Conservation (phyloP, 1,140 invertebrate genomes). For the Lucilia cuprina region DNA sequence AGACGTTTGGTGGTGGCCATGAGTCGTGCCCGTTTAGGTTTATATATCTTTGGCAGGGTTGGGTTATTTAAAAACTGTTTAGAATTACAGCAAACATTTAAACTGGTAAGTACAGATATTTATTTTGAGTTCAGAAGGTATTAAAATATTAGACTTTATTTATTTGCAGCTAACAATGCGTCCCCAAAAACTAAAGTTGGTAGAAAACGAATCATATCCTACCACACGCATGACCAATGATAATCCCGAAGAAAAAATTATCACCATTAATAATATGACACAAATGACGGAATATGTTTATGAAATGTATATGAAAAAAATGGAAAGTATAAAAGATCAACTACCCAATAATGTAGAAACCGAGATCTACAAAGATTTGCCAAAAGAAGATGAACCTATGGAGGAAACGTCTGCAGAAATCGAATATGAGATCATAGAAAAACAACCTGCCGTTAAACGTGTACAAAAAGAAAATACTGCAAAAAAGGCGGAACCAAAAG, state of each 20-base stretch:
- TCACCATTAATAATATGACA: conserved; percentile 82
- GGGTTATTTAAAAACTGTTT: conserved; percentile 95
- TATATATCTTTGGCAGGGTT: conserved; percentile 95
- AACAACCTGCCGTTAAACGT: conserved; percentile 48
- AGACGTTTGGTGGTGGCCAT: conserved; percentile 96
- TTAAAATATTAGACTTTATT: neutral
- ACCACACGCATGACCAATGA: conserved; percentile 67
- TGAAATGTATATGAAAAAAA: conserved; percentile 83
- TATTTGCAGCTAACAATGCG: conserved; percentile 67
- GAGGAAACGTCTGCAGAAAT: neutral
- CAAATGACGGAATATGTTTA: conserved; percentile 94
- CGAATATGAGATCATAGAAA: conserved; percentile 18
- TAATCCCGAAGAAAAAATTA: conserved; percentile 47
- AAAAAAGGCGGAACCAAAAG: conserved; percentile 47
- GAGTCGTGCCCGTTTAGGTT: conserved; percentile 95
- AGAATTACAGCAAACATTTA: conserved; percentile 93
- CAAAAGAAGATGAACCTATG: conserved; percentile 37
- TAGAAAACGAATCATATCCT: conserved; percentile 82
- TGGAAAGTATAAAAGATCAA: conserved; percentile 71
- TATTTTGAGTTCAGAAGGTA: neutral
- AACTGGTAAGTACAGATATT: conserved; percentile 71
- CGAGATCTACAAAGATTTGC: conserved; percentile 39
- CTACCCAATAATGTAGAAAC: conserved; percentile 50
- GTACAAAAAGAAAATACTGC: conserved; percentile 44
- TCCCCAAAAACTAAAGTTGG: conserved; percentile 78